These are phyloP conservation scores for Lagopus muta DNA, from an alignment of 2,113 vertebrate species.

Conservation along the genomic window DNA sequence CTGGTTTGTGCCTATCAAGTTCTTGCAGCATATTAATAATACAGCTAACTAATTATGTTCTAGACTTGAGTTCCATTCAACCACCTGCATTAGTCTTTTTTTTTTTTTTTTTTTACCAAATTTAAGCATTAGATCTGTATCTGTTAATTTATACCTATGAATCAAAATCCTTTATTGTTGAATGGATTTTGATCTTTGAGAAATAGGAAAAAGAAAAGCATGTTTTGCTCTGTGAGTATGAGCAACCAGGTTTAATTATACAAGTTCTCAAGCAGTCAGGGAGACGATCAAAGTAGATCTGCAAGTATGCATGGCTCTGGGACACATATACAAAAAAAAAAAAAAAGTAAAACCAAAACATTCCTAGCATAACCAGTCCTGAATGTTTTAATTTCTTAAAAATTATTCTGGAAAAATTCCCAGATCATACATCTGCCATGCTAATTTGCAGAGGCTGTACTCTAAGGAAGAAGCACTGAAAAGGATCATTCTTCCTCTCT, in stretches of 20 bases:
- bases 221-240: neutral
- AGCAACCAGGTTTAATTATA: neutral
- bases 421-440: conserved; percentile 73
- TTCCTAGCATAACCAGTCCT: conserved; percentile 18
- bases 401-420: conserved; percentile 71
- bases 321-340: neutral
- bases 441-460: conserved; percentile 68
- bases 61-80: neutral
- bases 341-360: neutral
- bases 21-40: neutral
- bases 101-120: neutral
- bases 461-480: conserved; percentile 20
- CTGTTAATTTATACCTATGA: neutral
- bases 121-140: neutral
- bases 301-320: neutral
- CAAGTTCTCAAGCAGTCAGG: neutral
- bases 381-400: conserved; percentile 69
- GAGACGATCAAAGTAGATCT: neutral
- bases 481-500: conserved; percentile 16
- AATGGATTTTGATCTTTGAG: neutral
- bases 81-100: neutral
- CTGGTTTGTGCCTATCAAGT: neutral
- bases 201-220: neutral
- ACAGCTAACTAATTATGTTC: neutral
- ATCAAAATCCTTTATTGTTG: neutral